A percentile compares a stretch with the other conserved stretches of the same genome.
phyloP scores from a whole-genome alignment of 1,140 invertebrate genomes.

The Sinonovacula constricta region DNA sequence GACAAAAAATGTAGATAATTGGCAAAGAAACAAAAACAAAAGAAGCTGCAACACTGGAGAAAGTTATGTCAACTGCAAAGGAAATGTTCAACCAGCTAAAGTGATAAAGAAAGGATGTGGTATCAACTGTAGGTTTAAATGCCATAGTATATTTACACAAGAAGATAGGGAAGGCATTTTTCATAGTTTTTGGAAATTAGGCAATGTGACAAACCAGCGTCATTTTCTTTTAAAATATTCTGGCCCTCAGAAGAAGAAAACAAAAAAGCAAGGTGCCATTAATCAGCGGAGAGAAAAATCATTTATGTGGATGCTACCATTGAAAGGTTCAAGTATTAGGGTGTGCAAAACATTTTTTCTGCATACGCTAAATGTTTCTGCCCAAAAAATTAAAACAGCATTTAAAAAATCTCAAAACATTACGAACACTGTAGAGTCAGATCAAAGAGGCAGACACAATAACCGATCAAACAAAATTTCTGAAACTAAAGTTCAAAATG shows the following conservation, averaged over 20 bases:
- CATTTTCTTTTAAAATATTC: slow-evolving; percentile 32
- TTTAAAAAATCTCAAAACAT: not conserved
- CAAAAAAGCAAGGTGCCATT: not conserved
- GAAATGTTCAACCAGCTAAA: not conserved
- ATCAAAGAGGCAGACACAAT: slow-evolving; percentile 2
- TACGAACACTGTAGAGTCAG: not conserved
- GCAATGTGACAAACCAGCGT: slow-evolving; percentile 23
- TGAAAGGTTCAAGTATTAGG: not conserved
- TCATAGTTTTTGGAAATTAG: slow-evolving; percentile 18
- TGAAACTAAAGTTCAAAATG: slow-evolving; percentile 15
- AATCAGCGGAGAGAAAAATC: slow-evolving; percentile 17
- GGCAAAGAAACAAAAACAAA: slow-evolving; percentile 19
- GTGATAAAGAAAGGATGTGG: slow-evolving; percentile 19
- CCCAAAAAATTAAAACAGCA: slow-evolving; percentile 10
- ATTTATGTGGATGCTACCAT: slow-evolving; percentile 24
- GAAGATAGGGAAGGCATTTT: slow-evolving; percentile 31
- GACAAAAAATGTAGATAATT: not conserved
- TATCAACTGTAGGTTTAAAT: slow-evolving; percentile 24
- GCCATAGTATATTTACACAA: slow-evolving; percentile 34
- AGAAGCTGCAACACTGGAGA: not conserved
- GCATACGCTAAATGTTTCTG: slow-evolving; percentile 21
- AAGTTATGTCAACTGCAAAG: not conserved
- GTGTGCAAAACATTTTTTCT: slow-evolving; percentile 48
- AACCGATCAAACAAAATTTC: slow-evolving; percentile 18
- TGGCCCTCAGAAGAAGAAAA: slow-evolving; percentile 17